Percentiles rank a stretch among this genome's conserved stretches.
phyloP scores from a whole-genome alignment of 2,797 vertebrate species.

The Cyclura pinguis region DNA sequence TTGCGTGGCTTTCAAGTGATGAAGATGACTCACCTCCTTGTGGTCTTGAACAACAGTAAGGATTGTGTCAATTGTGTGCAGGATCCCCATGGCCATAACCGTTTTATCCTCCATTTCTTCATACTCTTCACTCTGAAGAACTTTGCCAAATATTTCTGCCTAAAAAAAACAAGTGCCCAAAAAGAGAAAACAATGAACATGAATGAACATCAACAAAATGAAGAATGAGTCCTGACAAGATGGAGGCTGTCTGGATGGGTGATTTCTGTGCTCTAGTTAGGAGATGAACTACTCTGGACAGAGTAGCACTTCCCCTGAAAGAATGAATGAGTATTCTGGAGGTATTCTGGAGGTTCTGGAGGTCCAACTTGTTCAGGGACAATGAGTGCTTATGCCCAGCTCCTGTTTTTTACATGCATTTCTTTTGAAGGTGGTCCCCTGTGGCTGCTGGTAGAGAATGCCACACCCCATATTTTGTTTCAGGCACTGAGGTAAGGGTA shows the following conservation, averaged over 20 bases:
- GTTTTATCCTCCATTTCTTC: conserved; percentile 98
- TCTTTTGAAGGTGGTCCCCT: too few species aligned
- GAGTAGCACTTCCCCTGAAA: too few species aligned
- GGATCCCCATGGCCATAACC: conserved; percentile 95
- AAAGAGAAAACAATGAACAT: not conserved
- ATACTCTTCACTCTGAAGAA: conserved; percentile 96
- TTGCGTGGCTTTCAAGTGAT: not conserved
- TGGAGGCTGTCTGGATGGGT: not conserved
- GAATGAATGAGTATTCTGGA: too few species aligned
- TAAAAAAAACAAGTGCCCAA: conserved; percentile 62
- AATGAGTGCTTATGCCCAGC: too few species aligned
- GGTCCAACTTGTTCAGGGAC: too few species aligned
- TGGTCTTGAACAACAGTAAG: conserved; percentile 96
- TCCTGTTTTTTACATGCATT: too few species aligned
- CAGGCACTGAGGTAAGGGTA: too few species aligned
- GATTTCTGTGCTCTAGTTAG: not conserved
- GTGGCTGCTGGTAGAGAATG: too few species aligned
- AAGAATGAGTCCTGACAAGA: not conserved
- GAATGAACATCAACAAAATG: not conserved
- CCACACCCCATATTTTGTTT: too few species aligned
- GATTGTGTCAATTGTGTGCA: conserved; percentile 96
- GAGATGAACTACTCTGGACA: not conserved
- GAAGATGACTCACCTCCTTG: conserved; percentile 86
- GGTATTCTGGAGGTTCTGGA: too few species aligned
- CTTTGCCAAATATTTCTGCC: conserved; percentile 96